Evolutionary conservation across 2,113 vertebrate species (phyloP), one percentile per base, ranked within the genome.

Genomic region (Mormyrus lacerda): DNA sequence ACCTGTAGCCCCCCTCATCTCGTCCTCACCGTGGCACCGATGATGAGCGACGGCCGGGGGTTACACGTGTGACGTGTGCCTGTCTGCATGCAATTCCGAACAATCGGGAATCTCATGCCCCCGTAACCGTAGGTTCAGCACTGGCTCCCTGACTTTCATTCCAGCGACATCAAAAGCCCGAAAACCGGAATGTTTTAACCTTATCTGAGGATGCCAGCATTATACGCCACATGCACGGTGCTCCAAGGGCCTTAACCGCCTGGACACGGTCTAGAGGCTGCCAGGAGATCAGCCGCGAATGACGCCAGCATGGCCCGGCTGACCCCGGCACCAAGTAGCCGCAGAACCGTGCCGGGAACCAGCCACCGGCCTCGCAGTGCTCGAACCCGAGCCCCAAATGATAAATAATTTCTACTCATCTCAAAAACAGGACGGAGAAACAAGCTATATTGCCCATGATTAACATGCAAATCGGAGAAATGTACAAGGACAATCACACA

Each of bases 181-280:
- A n/a, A 50, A n/a, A 85, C 83, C 83, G n/a, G 47, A 85, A 79
- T 79, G 73, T 79, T 79, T 79, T 79, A 85, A 48, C 83, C 47
- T 47, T 85, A 48, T 47, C 45, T 48, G 83, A n/a, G 44, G 44
- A 85, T 85, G 83, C 47, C 83, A 47, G 83, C 83, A 85, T 47
- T 85, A 85, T 50, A n/a, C 24, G 44, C 9, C 47, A 13, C 45
- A 85, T 47, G 27, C 44, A 50, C 47, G 24, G 42, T n/a, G 82
- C 42, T 85, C 35, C 39, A 11, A 85, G 82, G 82, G 82, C 82
- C 82, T 48, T 85, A 15, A 44, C 82, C 11, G 42, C 24, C 24
- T 85, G 83, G 83, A 85, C 47, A 85, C 83, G 24, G 24, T 85
- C 83, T 31, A 85, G 83, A 9, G 44, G 83, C 7, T 47, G 44